A percentile compares a stretch with the other conserved stretches of the same genome.
Conservation (phyloP, 2,113 vertebrate species). For the Asarcornis scutulata region DNA sequence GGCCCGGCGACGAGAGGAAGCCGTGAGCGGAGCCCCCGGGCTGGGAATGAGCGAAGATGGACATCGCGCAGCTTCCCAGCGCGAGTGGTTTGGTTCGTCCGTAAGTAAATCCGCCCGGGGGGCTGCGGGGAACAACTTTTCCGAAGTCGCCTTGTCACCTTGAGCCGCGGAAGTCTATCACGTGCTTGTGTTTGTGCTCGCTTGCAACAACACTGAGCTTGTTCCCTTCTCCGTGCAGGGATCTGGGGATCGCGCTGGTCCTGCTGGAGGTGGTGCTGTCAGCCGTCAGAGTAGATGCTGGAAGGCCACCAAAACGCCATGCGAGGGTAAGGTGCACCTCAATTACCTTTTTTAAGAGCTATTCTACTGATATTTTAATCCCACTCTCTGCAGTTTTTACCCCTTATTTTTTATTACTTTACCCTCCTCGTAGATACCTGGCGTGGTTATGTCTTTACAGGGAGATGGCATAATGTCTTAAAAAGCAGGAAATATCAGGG, state of each 20-base stretch:
- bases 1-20: conserved; percentile 9
- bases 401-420: not conserved
- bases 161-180: not conserved
- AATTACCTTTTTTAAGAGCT: not conserved
- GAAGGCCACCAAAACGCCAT: conserved; percentile 24
- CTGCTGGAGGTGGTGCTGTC: conserved; percentile 48
- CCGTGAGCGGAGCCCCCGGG: not conserved
- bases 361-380: not conserved
- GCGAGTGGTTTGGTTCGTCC: conserved; percentile 2
- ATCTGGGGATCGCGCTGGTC: conserved; percentile 31
- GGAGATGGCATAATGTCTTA: not conserved
- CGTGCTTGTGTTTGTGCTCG: not conserved
- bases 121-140: not conserved
- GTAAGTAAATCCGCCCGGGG: conserved; percentile 48
- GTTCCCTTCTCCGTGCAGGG: conserved; percentile 20
- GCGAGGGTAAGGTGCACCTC: not conserved
- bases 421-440: not conserved
- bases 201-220: not conserved
- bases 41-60: conserved; percentile 20
- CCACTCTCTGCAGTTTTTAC: not conserved
- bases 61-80: conserved; percentile 15
- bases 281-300: conserved; percentile 48
- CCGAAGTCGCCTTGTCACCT: conserved; percentile 20
- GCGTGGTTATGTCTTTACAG: not conserved
- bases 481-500: not conserved